Evolutionary conservation across 2,113 vertebrate species (phyloP), one percentile per base, ranked within the genome.

Genomic region (Catharus minimus): DNA sequence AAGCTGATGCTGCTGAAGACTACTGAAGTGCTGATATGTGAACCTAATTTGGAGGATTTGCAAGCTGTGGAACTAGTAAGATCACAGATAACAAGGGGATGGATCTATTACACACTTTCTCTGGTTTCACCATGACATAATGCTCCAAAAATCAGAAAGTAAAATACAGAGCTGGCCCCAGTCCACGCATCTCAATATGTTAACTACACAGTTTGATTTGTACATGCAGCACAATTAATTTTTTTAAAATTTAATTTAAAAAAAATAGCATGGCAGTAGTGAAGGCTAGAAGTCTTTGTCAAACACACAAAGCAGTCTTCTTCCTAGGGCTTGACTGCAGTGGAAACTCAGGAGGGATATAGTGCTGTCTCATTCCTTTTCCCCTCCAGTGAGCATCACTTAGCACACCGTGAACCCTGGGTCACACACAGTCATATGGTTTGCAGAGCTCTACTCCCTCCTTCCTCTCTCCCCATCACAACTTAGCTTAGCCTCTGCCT

Each of bases 11-110:
- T 82, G 82, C 82, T 91, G 93, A 95, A 91, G 90, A 89, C 95
- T 87, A 92, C 89, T 87, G 86, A 95, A 94, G 93, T 95, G 93
- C 86, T 96, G 95, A 95, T 96, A 96, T 95, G 93, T 93, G 95
- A 95, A 95, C 92, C 90, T 96, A 95, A 96, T 95, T 94, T 85
- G 78, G 84, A 92, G 95, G 95, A 96, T 96, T 96, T 96, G 95
- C 95, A 95, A 95, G 93, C 95, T 95, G 95, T 87, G 95, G 93
- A 95, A 92, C 83, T 95, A 92, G 90, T 92, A 95, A 96, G 93
- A 95, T 96, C 93, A 96, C 81, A 95, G 95, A 95, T 96, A 96
- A 96, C 92, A 95, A 88, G 86, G 74, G 78, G 86, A 92, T 90
- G 78, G 91, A 92, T 94, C 93, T 94, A 93, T 95, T 95, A 95